A percentile compares a stretch with the other conserved stretches of the same genome.
phyloP scores from a whole-genome alignment of 1,140 invertebrate species.

The Cotesia glomerata region DNA sequence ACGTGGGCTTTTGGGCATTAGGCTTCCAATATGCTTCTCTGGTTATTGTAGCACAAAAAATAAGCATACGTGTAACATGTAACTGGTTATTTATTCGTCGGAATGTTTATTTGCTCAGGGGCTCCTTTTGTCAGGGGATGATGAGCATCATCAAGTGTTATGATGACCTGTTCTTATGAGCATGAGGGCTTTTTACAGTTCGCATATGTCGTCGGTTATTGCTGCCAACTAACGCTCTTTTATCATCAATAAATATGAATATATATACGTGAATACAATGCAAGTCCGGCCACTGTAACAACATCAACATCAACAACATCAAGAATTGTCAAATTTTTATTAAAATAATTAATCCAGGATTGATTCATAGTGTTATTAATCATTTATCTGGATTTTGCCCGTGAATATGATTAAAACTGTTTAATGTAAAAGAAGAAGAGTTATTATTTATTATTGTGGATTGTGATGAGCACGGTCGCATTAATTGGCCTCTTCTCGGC shows the following conservation, averaged over 20 bases:
- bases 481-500: neutral
- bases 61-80: conserved; percentile 46
- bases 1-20: neutral
- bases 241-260: neutral
- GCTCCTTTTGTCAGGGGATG: conserved; percentile 45
- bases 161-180: conserved; percentile 57
- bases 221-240: conserved; percentile 1
- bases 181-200: conserved; percentile 33
- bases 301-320: too few species aligned
- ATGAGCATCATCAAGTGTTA: conserved; percentile 51
- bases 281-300: too few species aligned
- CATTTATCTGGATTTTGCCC: neutral
- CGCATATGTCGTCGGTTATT: conserved; percentile 34
- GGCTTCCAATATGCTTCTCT: neutral
- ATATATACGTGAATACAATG: too few species aligned
- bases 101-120: conserved; percentile 62
- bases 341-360: too few species aligned
- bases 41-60: neutral
- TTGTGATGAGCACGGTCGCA: too few species aligned
- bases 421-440: too few species aligned
- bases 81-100: conserved; percentile 59
- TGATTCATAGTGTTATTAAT: too few species aligned
- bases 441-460: neutral
- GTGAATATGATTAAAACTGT: neutral
- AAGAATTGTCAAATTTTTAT: too few species aligned